Evolutionary conservation across 2,888 invertebrate genomes (phyloP).

Genomic region (Melanophora roralis): DNA sequence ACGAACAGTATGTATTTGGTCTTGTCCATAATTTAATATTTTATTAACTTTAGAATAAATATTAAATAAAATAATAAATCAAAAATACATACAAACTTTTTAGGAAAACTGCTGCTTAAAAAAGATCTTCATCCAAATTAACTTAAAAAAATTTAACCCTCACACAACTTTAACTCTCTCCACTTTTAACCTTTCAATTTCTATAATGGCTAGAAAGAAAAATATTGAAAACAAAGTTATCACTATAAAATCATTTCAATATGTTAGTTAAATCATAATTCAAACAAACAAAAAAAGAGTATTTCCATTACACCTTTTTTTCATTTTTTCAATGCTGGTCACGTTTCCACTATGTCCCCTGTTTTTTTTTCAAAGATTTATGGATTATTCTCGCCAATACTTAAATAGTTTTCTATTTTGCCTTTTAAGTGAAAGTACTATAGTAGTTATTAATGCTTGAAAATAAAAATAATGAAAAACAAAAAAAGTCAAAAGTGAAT

Average conservation of each 20-base stretch:
- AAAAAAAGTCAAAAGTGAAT: slow-evolving; percentile 45
- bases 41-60: too few species aligned
- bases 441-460: slow-evolving; percentile 46
- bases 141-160: too few species aligned
- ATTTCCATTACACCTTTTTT: slow-evolving; percentile 37
- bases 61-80: too few species aligned
- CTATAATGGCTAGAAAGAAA: too few species aligned
- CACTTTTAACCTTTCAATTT: too few species aligned
- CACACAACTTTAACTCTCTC: too few species aligned
- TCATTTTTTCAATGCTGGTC: slow-evolving; percentile 68
- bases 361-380: slow-evolving; percentile 48
- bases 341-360: slow-evolving; percentile 63
- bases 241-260: slow-evolving; percentile 44
- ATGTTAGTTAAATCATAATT: slow-evolving; percentile 50
- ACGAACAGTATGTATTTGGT: too few species aligned
- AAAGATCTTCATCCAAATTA: too few species aligned
- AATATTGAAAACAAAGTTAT: not conserved
- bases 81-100: too few species aligned
- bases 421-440: slow-evolving; percentile 40
- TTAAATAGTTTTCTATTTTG: slow-evolving; percentile 6
- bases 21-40: too few species aligned
- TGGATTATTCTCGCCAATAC: slow-evolving; percentile 34
- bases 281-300: slow-evolving; percentile 3
- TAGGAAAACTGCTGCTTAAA: too few species aligned
- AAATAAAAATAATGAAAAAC: slow-evolving; percentile 34